Base-by-base conservation (phyloP, 2,888 invertebrate species). In the Sinelater perroti region DNA sequence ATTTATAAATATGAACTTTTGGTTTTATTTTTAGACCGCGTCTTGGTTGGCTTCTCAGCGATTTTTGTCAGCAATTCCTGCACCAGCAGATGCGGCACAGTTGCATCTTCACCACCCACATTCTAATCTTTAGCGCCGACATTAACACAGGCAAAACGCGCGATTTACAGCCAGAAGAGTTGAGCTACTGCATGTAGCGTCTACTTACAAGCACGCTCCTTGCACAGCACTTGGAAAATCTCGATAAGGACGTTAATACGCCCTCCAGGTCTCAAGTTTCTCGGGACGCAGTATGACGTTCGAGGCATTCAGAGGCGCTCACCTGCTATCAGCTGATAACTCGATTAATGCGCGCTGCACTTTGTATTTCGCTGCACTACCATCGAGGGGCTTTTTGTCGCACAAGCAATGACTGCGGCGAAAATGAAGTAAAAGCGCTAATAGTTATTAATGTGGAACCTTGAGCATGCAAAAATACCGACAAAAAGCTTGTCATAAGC, bases 221-320 rank as follows among this genome's bases (percentile, higher is more conserved):
- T 56, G 59, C 49, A 56, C 56, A 46, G 46, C 45, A 49, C 59
- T 52, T 20, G 40, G 46, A 42, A 61, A 53, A 61, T 61, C 61
- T 54, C 35, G 61, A 61, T 61, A 61, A 58, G 58, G 46, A 55
- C 49, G 59, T 61, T 58, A 61, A 55, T 61, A 54, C 58, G 54
- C 55, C 57, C 53, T 44, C 57, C 40, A 14, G 24, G 38, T 50
- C 50, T 50, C 28, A 38, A 30, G 40, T 20, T 50, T 50, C 50
- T 40, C 5, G 40, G 10, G 40, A 21, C 14, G 40, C 24, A 40
- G 24, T 24, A 38, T 40, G 24, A 24, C 24, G 36, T 38, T 40
- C 20, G 40, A 40, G 24, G 24, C 24, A 40, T 40, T 40, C 24
- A 24, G 14, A 38, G 20, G 21, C 13, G 18, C 21, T 38, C 38